Conservation (phyloP, 2,113 vertebrate species). For the Vombatus ursinus region DNA sequence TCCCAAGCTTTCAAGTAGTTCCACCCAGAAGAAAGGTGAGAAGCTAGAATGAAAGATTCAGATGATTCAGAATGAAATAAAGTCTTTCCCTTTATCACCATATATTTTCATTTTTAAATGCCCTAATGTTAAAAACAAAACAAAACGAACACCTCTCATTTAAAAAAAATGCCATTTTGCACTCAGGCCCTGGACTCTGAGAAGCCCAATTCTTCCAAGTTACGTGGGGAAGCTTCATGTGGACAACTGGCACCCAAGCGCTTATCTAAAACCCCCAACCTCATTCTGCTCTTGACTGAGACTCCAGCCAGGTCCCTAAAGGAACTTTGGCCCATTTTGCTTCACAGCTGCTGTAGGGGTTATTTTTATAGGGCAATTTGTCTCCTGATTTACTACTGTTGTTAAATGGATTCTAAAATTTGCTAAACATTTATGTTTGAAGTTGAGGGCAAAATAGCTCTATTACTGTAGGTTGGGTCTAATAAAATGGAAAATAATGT, state of each 20-base stretch:
- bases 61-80: neutral
- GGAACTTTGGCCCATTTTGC: constrained; percentile 69
- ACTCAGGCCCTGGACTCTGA: constrained; percentile 55
- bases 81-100: constrained; percentile 21
- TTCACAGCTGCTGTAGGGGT: constrained; percentile 67
- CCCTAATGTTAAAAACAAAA: constrained; percentile 41
- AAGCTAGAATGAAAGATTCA: neutral
- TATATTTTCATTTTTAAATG: constrained; percentile 54
- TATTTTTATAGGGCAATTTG: constrained; percentile 71
- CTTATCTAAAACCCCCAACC: constrained; percentile 64
- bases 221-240: constrained; percentile 54
- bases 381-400: constrained; percentile 72
- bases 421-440: constrained; percentile 73
- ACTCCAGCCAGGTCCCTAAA: constrained; percentile 70
- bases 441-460: constrained; percentile 70
- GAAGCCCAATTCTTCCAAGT: constrained; percentile 59
- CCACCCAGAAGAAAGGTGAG: neutral
- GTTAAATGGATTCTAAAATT: constrained; percentile 76
- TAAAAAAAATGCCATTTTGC: constrained; percentile 51
- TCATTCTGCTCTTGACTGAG: constrained; percentile 55
- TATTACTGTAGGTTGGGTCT: constrained; percentile 64
- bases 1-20: neutral
- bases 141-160: neutral
- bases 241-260: constrained; percentile 34
- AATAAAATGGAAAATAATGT: constrained; percentile 73